Evolutionary conservation across 2,113 vertebrate genomes (phyloP).

Genomic region (cattle (Bos taurus)): DNA sequence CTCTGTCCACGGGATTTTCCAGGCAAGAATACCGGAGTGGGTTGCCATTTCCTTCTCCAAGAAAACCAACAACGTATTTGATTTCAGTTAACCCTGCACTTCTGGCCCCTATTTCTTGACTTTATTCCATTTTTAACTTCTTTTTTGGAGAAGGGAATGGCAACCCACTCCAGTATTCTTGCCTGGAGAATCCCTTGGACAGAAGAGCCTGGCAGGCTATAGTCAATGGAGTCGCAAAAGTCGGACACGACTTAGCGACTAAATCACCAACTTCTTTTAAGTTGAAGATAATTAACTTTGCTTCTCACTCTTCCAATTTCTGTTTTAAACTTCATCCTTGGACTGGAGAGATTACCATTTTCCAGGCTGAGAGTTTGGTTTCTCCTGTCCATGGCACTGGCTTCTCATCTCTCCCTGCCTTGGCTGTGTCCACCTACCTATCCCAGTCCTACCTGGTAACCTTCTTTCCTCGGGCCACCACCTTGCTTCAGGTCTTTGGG

Average conservation of each 20-base stretch:
- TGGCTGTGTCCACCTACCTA: neutral
- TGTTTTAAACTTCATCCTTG: neutral
- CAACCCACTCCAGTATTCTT: neutral
- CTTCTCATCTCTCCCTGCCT: neutral
- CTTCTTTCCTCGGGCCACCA: neutral
- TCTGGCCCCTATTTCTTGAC: neutral
- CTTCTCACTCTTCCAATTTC: neutral
- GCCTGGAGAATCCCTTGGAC: neutral
- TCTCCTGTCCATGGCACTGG: neutral
- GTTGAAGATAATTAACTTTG: neutral
- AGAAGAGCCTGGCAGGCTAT: neutral
- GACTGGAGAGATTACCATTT: neutral
- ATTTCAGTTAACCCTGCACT: neutral
- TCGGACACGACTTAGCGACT: neutral
- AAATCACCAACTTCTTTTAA: neutral
- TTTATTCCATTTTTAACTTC: neutral
- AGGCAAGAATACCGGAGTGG: neutral
- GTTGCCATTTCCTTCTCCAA: neutral
- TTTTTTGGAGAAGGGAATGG: neutral
- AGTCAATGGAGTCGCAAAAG: fast-evolving
- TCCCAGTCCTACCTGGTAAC: neutral
- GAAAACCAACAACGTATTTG: neutral
- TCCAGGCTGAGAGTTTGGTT: neutral
- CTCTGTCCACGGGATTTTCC: neutral
- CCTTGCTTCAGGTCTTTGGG: neutral